Evolutionary conservation across 2,113 vertebrate species (phyloP).

Genomic region (Glaucomys volans): DNA sequence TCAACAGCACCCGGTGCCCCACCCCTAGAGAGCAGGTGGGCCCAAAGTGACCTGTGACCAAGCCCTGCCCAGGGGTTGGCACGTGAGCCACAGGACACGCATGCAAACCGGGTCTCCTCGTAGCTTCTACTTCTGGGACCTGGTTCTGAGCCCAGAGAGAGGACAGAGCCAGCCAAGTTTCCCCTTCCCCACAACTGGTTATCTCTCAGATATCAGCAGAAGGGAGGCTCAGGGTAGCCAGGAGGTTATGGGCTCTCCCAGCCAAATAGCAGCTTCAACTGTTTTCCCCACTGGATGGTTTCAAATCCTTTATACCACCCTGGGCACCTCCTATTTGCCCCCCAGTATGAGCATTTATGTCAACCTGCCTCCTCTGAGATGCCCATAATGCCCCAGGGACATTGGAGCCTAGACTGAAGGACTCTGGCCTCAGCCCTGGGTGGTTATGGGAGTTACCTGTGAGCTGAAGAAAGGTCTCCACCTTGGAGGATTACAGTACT

Average conservation of each 20-base stretch:
- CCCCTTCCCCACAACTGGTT: neutral
- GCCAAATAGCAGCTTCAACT: neutral
- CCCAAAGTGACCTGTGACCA: neutral
- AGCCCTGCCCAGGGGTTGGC: neutral
- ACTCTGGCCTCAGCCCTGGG: neutral
- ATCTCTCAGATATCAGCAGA: neutral
- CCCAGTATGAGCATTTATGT: neutral
- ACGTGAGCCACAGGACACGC: neutral
- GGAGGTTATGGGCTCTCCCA: neutral
- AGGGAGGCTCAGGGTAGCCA: neutral
- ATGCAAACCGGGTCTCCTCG: accelerated
- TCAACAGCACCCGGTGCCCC: accelerated
- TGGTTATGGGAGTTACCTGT: neutral
- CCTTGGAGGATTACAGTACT: neutral
- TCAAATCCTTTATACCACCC: no score
- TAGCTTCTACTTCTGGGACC: neutral
- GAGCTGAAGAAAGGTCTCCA: neutral
- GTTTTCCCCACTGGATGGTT: neutral
- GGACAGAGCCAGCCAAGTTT: accelerated
- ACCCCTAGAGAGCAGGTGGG: accelerated
- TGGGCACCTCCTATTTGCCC: neutral
- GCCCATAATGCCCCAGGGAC: neutral
- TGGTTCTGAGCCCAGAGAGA: neutral
- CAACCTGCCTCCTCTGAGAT: neutral
- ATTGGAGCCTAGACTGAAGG: neutral